Conservation (phyloP, 2,113 vertebrate species). For the Psittacus erithacus region DNA sequence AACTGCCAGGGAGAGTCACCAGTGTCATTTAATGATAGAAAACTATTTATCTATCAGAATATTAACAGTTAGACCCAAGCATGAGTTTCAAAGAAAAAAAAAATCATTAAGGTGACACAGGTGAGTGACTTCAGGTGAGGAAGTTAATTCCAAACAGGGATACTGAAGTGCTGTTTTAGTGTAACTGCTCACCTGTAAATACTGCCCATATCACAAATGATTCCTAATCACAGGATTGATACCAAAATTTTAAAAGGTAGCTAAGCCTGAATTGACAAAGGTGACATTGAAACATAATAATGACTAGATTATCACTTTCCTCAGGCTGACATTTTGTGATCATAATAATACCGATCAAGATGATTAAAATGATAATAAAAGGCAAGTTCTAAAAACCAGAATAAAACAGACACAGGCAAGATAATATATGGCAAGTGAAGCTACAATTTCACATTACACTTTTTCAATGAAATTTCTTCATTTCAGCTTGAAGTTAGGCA, state of each 20-base stretch:
- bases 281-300: constrained; percentile 78
- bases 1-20: not conserved
- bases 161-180: constrained; percentile 7
- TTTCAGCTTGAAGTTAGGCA: constrained; percentile 3
- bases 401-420: constrained; percentile 28
- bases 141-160: constrained; percentile 18
- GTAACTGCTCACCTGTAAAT: constrained; percentile 63
- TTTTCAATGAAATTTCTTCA: not conserved
- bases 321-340: constrained; percentile 77
- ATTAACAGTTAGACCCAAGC: constrained; percentile 28
- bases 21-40: not conserved
- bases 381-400: constrained; percentile 53
- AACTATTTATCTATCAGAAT: constrained; percentile 22
- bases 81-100: constrained; percentile 24
- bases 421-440: not conserved
- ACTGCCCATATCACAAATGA: constrained; percentile 63
- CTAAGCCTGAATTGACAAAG: constrained; percentile 72
- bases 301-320: constrained; percentile 68
- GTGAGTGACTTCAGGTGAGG: not conserved
- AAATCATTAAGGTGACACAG: not conserved
- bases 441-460: not conserved
- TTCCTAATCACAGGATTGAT: constrained; percentile 65
- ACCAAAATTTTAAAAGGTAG: constrained; percentile 61
- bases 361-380: constrained; percentile 74
- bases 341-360: constrained; percentile 71